Base-by-base conservation (phyloP, 1,140 invertebrate species). In the Drosophila trapezifrons region DNA sequence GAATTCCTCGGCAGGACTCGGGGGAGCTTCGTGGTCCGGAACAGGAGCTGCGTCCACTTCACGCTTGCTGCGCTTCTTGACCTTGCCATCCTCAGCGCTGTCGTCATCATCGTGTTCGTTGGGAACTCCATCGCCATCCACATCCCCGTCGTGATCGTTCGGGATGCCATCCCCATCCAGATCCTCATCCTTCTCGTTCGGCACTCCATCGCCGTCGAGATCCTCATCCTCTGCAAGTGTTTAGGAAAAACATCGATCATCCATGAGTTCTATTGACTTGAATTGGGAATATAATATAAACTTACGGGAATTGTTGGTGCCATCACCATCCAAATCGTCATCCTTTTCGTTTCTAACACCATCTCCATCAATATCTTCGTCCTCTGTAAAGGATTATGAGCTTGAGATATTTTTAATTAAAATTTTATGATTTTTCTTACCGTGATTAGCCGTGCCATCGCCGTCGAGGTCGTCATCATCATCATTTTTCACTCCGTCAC, bases 121-220 rank as follows among this genome's bases (percentile, higher is more conserved):
- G 45, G 80, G 80, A 40, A 91, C 80, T 2, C 86, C 80, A 37
- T 93, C 90, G 46, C 93, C 93, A 49, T 80, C 91, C 0, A 93
- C 91, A 29, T 93, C 62, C 0, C 92, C 82, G 46, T 92, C 93
- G 56, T 92, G 56, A 43, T 67, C 75, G 52, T 91, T 91, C 8
- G 67, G 46, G 37, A 90, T 86, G 22, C 82, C 83, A 77, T 91
- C 87, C 8, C 90, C 90, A 51, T 89, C 85, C 71, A 89, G 66
- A 71, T 89, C 90, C 0, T 82, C 73, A 22, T 90, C 82, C 62
- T 76, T 77, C 22, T 91, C 79, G 42, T 82, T 92, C 8, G 86
- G 82, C 10, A 93, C 60, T 58, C 93, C 93, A 51, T 76, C 69
- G 1, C 93, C 32, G 63, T 93, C 93, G 8, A 92, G 93, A 35